Evolutionary conservation across 2,888 invertebrate species (phyloP).

Genomic region (Perizoma affinitatum): DNA sequence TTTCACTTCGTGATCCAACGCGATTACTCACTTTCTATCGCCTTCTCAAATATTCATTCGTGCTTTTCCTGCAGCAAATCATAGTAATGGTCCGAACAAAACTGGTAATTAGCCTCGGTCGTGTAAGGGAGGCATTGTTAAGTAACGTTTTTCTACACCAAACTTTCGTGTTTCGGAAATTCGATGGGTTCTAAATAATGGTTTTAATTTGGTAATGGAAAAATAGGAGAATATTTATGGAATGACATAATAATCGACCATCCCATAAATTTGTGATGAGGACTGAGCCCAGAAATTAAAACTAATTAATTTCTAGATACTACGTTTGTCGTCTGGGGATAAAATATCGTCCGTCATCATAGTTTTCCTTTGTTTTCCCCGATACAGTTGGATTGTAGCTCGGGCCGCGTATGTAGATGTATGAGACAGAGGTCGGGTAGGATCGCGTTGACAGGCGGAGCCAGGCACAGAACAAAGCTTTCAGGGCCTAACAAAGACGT

Average conservation of each 20-base stretch:
- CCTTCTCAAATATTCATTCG: constrained; percentile 83
- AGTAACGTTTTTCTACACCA: constrained; percentile 41
- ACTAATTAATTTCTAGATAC: constrained; percentile 18
- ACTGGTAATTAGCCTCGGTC: constrained; percentile 73
- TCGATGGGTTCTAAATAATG: constrained; percentile 53
- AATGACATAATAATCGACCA: constrained; percentile 26
- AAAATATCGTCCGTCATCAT: constrained; percentile 13
- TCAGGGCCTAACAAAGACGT: constrained; percentile 82
- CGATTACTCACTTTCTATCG: constrained; percentile 83
- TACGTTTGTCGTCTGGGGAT: constrained; percentile 19
- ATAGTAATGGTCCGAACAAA: constrained; percentile 77
- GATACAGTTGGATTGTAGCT: constrained; percentile 46
- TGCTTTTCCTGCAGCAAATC: constrained; percentile 80
- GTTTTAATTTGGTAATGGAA: constrained; percentile 59
- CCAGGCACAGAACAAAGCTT: constrained; percentile 75
- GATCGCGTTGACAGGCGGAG: constrained; percentile 75
- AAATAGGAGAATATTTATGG: constrained; percentile 31
- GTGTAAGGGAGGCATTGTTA: constrained; percentile 61
- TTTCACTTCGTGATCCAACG: constrained; percentile 83
- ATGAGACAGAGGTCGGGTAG: constrained; percentile 57
- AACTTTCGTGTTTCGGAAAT: constrained; percentile 47
- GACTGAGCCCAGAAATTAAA: constrained; percentile 22
- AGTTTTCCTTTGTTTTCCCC: constrained; percentile 40
- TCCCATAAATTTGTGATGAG: constrained; percentile 10
- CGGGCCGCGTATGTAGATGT: constrained; percentile 46